A percentile compares a stretch with the other conserved stretches of the same genome.
These are phyloP conservation scores for Nyctereutes procyonoides DNA, from an alignment of 2,113 vertebrate species.

Conservation along the genomic window DNA sequence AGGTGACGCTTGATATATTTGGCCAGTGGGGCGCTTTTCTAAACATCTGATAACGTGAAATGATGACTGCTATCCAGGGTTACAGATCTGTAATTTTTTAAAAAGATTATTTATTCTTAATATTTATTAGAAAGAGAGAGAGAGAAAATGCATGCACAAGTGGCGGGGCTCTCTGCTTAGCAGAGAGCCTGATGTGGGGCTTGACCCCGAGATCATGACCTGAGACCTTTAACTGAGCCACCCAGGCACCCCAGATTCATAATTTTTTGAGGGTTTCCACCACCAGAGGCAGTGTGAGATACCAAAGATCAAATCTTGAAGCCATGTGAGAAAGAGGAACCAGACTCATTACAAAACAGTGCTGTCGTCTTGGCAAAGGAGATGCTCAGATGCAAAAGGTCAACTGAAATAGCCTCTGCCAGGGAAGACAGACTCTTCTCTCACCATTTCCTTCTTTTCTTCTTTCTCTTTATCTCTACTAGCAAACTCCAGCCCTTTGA, in stretches of 20 bases:
- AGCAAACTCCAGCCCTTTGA: background rate
- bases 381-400: background rate
- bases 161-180: background rate
- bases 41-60: background rate
- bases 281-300: slow-evolving; percentile 14
- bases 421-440: background rate
- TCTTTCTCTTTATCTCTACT: background rate
- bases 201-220: background rate
- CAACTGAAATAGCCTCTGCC: background rate
- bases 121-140: background rate
- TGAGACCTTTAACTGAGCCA: background rate
- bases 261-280: slow-evolving; percentile 6
- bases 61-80: background rate
- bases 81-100: background rate
- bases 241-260: background rate
- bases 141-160: background rate
- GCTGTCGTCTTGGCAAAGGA: slow-evolving; percentile 51
- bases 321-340: slow-evolving; percentile 77
- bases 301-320: slow-evolving; percentile 39
- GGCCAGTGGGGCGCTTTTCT: background rate
- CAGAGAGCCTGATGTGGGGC: background rate
- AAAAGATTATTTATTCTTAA: background rate
- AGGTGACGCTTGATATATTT: background rate
- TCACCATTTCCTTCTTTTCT: background rate
- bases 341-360: slow-evolving; percentile 56